phyloP scores from a whole-genome alignment of 1,140 invertebrate genomes.

The Meteorus sp. region DNA sequence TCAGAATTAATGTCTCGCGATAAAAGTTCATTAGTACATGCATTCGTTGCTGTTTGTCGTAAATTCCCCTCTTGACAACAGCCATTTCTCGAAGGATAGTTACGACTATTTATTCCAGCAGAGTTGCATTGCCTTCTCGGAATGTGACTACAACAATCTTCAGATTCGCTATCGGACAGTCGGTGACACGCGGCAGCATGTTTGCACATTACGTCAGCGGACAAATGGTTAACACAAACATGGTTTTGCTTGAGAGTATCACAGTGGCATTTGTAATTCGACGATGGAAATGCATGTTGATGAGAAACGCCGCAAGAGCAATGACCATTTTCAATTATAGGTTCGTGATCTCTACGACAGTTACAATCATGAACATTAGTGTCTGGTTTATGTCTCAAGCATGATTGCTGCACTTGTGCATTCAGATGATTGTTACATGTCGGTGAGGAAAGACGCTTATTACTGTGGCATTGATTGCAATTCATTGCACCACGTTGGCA shows the following conservation, averaged over 20 bases:
- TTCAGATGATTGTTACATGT: slow-evolving; percentile 12
- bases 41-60: too few relatives aligned
- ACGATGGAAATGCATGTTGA: too few relatives aligned
- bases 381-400: slow-evolving; percentile 26
- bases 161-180: not conserved
- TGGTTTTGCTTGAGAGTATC: not conserved
- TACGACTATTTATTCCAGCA: too few relatives aligned
- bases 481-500: not conserved
- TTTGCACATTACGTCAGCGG: not conserved
- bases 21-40: too few relatives aligned
- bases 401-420: slow-evolving; percentile 33
- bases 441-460: slow-evolving; percentile 10
- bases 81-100: too few relatives aligned
- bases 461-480: slow-evolving; percentile 14
- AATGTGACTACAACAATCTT: too few relatives aligned
- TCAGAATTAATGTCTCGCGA: too few relatives aligned
- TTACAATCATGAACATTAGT: slow-evolving; percentile 26
- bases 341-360: not conserved
- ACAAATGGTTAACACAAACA: not conserved
- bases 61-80: too few relatives aligned
- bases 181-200: not conserved
- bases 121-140: too few relatives aligned
- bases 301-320: not conserved
- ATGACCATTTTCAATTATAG: not conserved
- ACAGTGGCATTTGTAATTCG: too few relatives aligned